Conservation (phyloP, 2,113 vertebrate species). For the Oreotrochilus melanogaster region DNA sequence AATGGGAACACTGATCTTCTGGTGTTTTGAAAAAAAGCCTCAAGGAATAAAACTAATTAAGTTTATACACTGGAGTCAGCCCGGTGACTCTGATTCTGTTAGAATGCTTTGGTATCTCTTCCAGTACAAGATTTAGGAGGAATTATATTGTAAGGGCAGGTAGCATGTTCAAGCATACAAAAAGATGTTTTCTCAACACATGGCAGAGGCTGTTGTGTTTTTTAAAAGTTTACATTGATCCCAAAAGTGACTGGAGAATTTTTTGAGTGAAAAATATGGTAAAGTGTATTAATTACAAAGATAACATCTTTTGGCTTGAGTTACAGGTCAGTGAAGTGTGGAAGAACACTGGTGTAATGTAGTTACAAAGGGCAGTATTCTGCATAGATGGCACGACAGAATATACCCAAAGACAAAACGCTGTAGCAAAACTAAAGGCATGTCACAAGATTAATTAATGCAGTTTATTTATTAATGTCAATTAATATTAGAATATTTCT, state of each 20-base stretch:
- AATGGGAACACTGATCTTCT: background rate
- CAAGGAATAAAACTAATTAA: background rate
- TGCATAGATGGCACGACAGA: background rate
- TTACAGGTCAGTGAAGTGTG: background rate
- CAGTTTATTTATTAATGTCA: background rate
- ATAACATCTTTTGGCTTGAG: background rate
- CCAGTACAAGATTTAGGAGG: background rate
- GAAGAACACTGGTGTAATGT: background rate
- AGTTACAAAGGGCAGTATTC: background rate
- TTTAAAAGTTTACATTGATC: background rate
- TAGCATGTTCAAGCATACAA: background rate
- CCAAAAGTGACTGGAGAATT: background rate
- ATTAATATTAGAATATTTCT: background rate
- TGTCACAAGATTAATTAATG: background rate
- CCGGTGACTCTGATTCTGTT: background rate
- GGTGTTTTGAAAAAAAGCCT: background rate
- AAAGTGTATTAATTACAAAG: background rate
- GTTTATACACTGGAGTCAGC: background rate
- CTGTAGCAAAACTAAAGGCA: background rate
- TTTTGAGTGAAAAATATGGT: background rate
- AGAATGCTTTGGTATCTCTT: background rate
- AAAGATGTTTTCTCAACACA: background rate
- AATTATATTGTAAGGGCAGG: background rate
- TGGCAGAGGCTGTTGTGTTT: background rate
- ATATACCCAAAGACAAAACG: background rate